Conservation (phyloP, 1,140 invertebrate genomes). For the Coboldia fuscipes region DNA sequence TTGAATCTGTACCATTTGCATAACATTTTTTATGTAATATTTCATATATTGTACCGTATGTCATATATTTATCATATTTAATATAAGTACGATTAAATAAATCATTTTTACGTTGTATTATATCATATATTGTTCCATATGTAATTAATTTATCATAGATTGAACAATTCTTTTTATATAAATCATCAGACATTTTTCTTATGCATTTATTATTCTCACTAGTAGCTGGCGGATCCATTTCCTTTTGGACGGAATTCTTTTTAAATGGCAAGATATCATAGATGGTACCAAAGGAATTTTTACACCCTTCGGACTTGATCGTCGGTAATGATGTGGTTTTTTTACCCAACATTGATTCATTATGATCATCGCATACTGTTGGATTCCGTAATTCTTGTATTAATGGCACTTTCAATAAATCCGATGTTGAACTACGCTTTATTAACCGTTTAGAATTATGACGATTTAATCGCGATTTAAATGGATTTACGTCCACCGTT, state of each 20-base stretch:
- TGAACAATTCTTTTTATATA: slow-evolving; percentile 15
- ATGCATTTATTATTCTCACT: neutral
- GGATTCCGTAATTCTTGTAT: too few species aligned
- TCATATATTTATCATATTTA: slow-evolving; percentile 22
- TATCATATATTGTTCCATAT: slow-evolving; percentile 20
- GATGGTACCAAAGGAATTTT: neutral
- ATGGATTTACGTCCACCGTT: too few species aligned
- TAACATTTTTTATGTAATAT: slow-evolving; percentile 12
- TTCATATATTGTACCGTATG: slow-evolving; percentile 21
- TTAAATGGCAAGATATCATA: neutral
- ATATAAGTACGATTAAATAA: slow-evolving; percentile 17
- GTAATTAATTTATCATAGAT: slow-evolving; percentile 18
- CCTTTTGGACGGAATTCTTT: neutral
- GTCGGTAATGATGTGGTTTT: too few species aligned
- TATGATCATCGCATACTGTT: too few species aligned
- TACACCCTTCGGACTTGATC: too few species aligned
- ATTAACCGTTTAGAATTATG: too few species aligned
- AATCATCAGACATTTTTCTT: slow-evolving; percentile 1
- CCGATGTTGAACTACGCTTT: too few species aligned
- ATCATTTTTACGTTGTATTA: slow-evolving; percentile 20
- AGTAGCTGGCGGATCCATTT: slow-evolving; percentile 1
- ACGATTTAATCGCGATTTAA: neutral
- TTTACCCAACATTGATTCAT: too few species aligned
- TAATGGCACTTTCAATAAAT: too few species aligned
- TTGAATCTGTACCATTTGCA: neutral